Base-by-base conservation (phyloP, 2,113 vertebrate species). In the Caranx ignobilis region DNA sequence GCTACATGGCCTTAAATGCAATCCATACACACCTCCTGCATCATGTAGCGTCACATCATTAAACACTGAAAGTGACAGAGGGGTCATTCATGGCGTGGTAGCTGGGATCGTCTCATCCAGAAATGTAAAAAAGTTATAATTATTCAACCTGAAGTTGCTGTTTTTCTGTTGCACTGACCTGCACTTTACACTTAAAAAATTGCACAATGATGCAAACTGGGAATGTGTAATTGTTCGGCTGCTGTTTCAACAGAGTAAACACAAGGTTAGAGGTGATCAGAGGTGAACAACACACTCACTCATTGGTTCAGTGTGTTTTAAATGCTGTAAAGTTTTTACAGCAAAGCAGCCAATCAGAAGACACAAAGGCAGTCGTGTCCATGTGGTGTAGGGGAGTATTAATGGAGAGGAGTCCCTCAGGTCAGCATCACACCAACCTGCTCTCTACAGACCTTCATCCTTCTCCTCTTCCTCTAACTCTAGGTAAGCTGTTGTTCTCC, bases 261-360 rank as follows among this genome's bases (percentile, higher is more conserved):
- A 19, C 11, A 18, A 63, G 6, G 13, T 37, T 37, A 19, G n/a
- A 48, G 77, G 60, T 71, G 57, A 77, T 71, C 39, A 56, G 26
- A 61, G 45, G 43, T 74, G 62, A 61, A 61, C 37, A 83, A 80
- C 66, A 69, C 64, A 15, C 16, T 26, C 52, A 67, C 32, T 72
- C 80, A 83, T 87, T 83, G 80, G 62, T 57, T 63, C 2, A 5
- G 80, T 83, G 80, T 83, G 71, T 54, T 79, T 72, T 79, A 80
- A 83, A 73, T 83, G 77, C 72, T 72, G 57, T n/a, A 45, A 62
- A 69, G 67, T 39, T 57, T 77, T 56, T 56, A 26, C 37, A n/a
- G 35, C 60, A 18, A 66, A 66, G 47, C 39, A 64, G 47, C 68
- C 66, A 67, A 3, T 34, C 41, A 64, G 43, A 60, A 55, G 15